Evolutionary conservation across 1,140 invertebrate species (phyloP).

Genomic region (Eciton burchellii): DNA sequence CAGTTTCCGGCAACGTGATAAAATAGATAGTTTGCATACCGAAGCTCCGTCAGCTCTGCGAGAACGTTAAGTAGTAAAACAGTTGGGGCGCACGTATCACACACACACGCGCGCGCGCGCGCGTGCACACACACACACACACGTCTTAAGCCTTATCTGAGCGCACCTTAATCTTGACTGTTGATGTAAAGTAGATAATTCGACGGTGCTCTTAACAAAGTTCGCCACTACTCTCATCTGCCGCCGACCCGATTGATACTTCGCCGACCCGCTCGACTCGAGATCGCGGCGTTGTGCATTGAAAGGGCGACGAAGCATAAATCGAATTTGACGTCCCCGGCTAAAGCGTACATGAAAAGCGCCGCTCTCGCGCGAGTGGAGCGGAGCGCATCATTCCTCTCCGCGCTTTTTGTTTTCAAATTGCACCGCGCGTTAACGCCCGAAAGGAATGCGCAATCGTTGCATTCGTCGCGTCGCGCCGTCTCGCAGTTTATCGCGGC

Average conservation of each 20-base stretch:
- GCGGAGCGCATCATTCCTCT: no score
- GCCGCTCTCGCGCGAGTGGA: background rate
- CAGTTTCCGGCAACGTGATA: conserved; percentile 30
- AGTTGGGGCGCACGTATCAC: conserved; percentile 14
- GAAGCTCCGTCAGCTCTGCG: background rate
- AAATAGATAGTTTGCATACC: conserved; percentile 39
- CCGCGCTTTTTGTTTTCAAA: background rate
- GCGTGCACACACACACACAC: no score
- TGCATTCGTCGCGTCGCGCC: background rate
- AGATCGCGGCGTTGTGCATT: background rate
- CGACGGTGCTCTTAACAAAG: conserved; percentile 5
- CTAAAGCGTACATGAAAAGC: background rate
- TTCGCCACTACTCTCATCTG: background rate
- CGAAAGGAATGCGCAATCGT: background rate
- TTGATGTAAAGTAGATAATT: conserved; percentile 37
- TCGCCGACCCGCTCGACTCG: background rate
- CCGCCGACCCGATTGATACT: background rate
- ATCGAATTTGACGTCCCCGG: background rate
- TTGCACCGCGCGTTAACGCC: background rate
- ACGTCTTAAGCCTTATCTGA: no score
- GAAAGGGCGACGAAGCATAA: conserved; percentile 3
- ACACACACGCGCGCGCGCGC: no score
- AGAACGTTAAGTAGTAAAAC: conserved; percentile 44
- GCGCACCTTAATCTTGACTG: background rate
- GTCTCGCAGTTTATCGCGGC: conserved; percentile 6